Conservation (phyloP, 2,113 vertebrate species). For the Eira barbara region DNA sequence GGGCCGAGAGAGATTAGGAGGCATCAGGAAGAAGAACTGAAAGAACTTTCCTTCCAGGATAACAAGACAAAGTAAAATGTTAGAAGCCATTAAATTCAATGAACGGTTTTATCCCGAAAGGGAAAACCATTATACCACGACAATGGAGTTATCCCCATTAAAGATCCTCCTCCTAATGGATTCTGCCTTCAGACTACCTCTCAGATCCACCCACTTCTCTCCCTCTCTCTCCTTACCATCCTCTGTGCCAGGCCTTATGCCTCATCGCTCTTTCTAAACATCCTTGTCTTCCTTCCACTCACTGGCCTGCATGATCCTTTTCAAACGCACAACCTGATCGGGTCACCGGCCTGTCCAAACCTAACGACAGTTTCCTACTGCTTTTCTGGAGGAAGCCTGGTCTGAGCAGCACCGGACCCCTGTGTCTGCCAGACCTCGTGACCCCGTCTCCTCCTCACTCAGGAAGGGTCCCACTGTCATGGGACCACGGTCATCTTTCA, state of each 20-base stretch:
- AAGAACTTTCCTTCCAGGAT: background rate
- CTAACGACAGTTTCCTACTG: background rate
- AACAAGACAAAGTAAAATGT: background rate
- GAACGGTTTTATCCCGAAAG: constrained; percentile 53
- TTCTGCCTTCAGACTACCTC: background rate
- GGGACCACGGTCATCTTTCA: background rate
- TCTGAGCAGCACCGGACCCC: background rate
- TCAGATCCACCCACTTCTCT: background rate
- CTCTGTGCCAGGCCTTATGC: background rate
- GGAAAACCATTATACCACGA: constrained; percentile 62
- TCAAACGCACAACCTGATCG: background rate
- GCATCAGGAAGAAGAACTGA: background rate
- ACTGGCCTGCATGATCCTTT: background rate
- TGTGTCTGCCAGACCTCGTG: background rate
- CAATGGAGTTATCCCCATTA: constrained; percentile 26
- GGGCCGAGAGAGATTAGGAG: background rate
- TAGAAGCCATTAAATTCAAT: background rate
- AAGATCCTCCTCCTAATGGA: background rate
- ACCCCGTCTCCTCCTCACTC: background rate
- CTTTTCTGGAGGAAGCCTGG: background rate
- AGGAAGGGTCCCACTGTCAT: background rate
- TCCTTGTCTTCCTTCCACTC: background rate
- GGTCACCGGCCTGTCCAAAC: background rate
- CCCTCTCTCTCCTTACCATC: background rate
- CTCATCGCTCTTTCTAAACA: background rate